These are phyloP conservation scores for Leptopterna dolabrata DNA, from an alignment of 2,888 invertebrate genomes.

Conservation along the genomic window DNA sequence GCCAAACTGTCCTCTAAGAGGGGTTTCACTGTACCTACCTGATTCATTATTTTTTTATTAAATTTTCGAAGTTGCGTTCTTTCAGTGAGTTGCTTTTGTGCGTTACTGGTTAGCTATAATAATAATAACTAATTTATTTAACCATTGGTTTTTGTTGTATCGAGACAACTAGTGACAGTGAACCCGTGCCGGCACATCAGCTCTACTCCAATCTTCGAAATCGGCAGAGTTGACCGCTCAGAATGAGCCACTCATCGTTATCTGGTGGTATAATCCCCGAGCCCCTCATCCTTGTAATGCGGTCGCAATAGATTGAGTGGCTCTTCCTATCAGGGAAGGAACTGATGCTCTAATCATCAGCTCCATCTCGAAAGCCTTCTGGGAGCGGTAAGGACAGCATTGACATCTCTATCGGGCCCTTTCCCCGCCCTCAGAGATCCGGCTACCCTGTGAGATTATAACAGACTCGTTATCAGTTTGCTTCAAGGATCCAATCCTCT, in stretches of 20 bases:
- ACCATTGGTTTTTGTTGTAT: too few species aligned
- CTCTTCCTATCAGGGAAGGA: not conserved
- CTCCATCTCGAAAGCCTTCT: constrained; percentile 39
- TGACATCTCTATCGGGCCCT: constrained; percentile 45
- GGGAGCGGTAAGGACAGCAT: constrained; percentile 35
- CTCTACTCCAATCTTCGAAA: not conserved
- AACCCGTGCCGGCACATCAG: too few species aligned
- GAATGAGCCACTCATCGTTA: not conserved
- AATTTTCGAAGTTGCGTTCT: too few species aligned
- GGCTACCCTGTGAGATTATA: constrained; percentile 33
- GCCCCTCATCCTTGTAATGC: not conserved
- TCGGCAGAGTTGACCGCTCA: not conserved
- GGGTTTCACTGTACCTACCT: too few species aligned
- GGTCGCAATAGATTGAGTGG: not conserved
- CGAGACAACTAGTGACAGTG: too few species aligned
- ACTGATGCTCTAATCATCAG: constrained; percentile 25
- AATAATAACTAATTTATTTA: too few species aligned
- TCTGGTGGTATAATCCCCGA: not conserved
- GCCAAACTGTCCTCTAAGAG: too few species aligned
- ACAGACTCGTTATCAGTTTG: constrained; percentile 47
- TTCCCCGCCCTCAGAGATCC: not conserved
- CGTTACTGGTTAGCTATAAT: too few species aligned
- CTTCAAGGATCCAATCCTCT: constrained; percentile 43
- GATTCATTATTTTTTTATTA: too few species aligned
- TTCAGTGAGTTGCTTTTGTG: too few species aligned